Evolutionary conservation across 1,140 invertebrate species (phyloP).

Genomic region (Goniozus legneri): DNA sequence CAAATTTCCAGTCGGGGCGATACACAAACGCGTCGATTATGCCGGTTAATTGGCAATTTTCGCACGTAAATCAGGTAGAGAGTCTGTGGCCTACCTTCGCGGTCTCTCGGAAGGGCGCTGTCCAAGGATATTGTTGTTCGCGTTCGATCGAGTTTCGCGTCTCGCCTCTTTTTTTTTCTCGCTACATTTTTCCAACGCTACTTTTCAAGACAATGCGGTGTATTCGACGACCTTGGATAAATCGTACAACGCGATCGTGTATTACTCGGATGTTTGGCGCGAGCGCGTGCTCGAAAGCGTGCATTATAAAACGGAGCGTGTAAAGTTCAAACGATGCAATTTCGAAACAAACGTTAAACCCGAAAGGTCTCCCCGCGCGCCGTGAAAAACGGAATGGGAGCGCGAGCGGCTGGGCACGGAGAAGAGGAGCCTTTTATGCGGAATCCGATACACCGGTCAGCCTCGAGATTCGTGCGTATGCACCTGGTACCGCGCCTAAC

Average conservation of each 20-base stretch:
- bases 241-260: too few species aligned
- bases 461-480: conserved; percentile 31
- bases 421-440: conserved; percentile 23
- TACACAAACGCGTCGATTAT: too few species aligned
- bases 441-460: conserved; percentile 34
- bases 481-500: conserved; percentile 17
- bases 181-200: too few species aligned
- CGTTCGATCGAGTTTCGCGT: conserved; percentile 21
- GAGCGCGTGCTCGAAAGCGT: too few species aligned
- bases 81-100: conserved; percentile 24
- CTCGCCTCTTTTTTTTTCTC: conserved; percentile 14
- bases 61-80: conserved; percentile 29
- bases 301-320: too few species aligned
- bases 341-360: too few species aligned
- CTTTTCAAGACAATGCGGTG: too few species aligned
- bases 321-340: too few species aligned
- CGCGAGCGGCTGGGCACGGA: not conserved
- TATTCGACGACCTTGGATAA: too few species aligned
- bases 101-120: conserved; percentile 19
- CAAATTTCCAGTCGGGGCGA: too few species aligned
- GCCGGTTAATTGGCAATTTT: conserved; percentile 36
- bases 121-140: conserved; percentile 24
- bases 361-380: too few species aligned
- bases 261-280: too few species aligned
- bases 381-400: not conserved